Evolutionary conservation across 2,113 vertebrate genomes (phyloP), one percentile per base, ranked within the genome.

Genomic region (Uropsilus gracilis): DNA sequence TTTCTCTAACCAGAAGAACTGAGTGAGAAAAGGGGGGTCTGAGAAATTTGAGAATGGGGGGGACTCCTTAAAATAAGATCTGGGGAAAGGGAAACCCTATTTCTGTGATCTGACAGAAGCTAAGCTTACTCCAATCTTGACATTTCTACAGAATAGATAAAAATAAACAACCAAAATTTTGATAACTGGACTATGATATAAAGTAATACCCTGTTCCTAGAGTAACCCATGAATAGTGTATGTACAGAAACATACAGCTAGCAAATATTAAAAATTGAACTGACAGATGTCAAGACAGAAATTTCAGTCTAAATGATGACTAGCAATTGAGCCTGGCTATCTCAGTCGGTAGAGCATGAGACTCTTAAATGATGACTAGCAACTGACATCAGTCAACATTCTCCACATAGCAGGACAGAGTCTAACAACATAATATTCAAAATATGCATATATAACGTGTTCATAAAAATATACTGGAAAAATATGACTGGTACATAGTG

Each of bases 311-410:
- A 11, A 76, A 28, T 10, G 6, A 48, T 77, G 44, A 83, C 53
- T 48, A 42, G 59, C 8, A 12, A 8, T 55, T 81, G 50, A 39
- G n/a, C n/a, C n/a, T n/a, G 98, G 97, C 98, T 98, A 98, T 97
- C 97, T 98, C 98, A 98, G 98, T 98, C 98, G 97, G 98, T 98
- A 98, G 97, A 98, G 97, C 97, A 98, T 98, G 98, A 98, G 98
- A 98, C 98, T 97, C 98, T 98, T 98, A 98, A 98, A n/a, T n/a
- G n/a, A n/a, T n/a, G n/a, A 83, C 53, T 48, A 42, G 59, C 8
- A 12, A 8, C 64, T 81, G 50, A 39, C 48, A 13, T 72, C 42
- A 86, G 39, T 82, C 24, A 39, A 53, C 14, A 10, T 64, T 83
- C 34, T 39, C 68, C 53, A 77, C 1, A 24, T 78, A 72, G 84